Evolutionary conservation across 2,888 invertebrate species (phyloP), one percentile per base, ranked within the genome.

Genomic region (Drosophila ochracea): DNA sequence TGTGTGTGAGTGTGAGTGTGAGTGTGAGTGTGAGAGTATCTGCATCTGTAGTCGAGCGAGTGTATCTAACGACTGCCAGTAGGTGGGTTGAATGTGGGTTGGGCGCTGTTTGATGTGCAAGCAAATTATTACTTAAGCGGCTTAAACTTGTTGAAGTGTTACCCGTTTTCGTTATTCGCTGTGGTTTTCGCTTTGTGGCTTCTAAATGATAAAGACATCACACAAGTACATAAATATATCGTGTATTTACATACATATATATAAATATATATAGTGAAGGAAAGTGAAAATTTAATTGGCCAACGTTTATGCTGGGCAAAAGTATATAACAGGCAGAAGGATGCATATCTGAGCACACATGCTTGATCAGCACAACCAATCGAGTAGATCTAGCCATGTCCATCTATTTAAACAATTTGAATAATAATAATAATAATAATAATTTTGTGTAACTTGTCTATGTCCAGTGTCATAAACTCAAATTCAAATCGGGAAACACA

Each of bases 101-200:
- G 70, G 58, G 57, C 58, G 57, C 49, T 67, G 69, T 80, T 76
- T 83, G 81, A 73, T 72, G 73, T 83, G 75, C 75, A 79, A 75
- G 84, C 88, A 90, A 90, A 87, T 90, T 84, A 86, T 87, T 75
- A 82, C 82, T 84, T 84, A 90, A 87, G 88, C 74, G 75, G 90
- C 81, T 86, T 84, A 78, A 90, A 82, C 83, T 90, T 88, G 78
- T 75, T 73, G 71, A 71, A 72, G 61, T 68, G 70, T 71, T 58
- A 62, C 67, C 71, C 60, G 59, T 60, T 63, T 64, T 11, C 60
- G 60, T 74, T 64, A 57, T 58, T 39, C 62, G 60, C 53, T 52
- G 37, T 28, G 49, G 58, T 50, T 68, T 52, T 49, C 31, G 43
- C 47, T 47, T 41, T 53, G 31, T 30, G 57, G 35, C 31, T 58